A percentile compares a stretch with the other conserved stretches of the same genome.
These are phyloP conservation scores for Philotrypesis tridentata DNA, from an alignment of 1,140 invertebrate genomes.

Conservation along the genomic window DNA sequence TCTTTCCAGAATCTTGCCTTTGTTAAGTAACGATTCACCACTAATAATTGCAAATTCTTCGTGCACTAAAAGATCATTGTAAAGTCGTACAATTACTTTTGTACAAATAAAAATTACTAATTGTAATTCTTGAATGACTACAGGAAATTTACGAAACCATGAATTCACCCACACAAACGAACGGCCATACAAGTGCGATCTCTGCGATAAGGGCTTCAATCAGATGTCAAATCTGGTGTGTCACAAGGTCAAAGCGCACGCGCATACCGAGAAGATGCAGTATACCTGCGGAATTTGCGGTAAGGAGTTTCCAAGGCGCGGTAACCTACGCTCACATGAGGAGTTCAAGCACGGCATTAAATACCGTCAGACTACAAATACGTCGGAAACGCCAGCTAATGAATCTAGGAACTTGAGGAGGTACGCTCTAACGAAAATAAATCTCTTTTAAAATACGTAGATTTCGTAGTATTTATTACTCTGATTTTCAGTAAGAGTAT, in stretches of 20 bases:
- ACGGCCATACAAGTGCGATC: conserved; percentile 85
- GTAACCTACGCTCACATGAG: conserved; percentile 76
- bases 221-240: conserved; percentile 88
- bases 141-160: conserved; percentile 83
- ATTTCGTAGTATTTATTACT: too few relatives aligned
- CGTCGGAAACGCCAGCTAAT: conserved; percentile 48
- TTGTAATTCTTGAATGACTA: conserved; percentile 42
- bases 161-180: conserved; percentile 87
- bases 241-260: conserved; percentile 82
- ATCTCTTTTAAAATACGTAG: too few relatives aligned
- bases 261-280: conserved; percentile 74
- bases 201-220: conserved; percentile 86
- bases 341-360: conserved; percentile 76
- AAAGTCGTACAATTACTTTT: background rate
- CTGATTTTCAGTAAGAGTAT: conserved; percentile 66
- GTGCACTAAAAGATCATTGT: background rate
- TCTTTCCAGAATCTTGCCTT: too few relatives aligned
- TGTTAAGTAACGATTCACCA: too few relatives aligned
- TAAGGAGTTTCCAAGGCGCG: conserved; percentile 75
- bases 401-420: conserved; percentile 58
- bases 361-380: conserved; percentile 62
- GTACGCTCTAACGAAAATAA: conserved; percentile 50
- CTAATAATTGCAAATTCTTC: background rate
- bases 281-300: conserved; percentile 76
- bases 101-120: conserved; percentile 26